Evolutionary conservation across 2,113 vertebrate genomes (phyloP).

Genomic region (Clarias batrachus): DNA sequence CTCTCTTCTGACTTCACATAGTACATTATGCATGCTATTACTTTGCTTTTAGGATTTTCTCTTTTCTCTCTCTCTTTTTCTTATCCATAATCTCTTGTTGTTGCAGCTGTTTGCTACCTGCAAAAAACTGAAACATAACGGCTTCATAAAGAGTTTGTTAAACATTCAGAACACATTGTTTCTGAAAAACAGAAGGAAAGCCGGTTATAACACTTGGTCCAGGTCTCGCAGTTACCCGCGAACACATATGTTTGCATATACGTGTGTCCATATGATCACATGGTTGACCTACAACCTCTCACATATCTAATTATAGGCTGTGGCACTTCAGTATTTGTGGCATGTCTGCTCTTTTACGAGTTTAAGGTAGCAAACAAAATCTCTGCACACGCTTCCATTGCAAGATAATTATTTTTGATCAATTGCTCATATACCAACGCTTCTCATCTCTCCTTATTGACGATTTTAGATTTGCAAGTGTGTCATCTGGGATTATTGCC

Average conservation of each 20-base stretch:
- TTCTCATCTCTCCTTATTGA: background rate
- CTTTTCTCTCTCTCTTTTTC: background rate
- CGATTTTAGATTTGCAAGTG: conserved; percentile 6
- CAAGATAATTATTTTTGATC: background rate
- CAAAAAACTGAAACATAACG: background rate
- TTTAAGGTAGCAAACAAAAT: conserved; percentile 32
- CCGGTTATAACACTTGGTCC: background rate
- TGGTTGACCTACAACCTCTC: conserved; percentile 31
- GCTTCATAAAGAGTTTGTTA: background rate
- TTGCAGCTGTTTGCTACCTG: conserved; percentile 28
- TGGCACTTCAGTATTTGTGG: conserved; percentile 28
- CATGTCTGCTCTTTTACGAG: conserved; percentile 34
- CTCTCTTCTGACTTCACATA: background rate
- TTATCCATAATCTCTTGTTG: conserved; percentile 14
- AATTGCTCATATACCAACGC: conserved; percentile 2
- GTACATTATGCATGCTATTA: conserved; percentile 11
- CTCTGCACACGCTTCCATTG: conserved; percentile 27
- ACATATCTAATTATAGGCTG: conserved; percentile 51
- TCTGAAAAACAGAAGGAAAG: background rate
- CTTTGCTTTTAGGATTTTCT: background rate
- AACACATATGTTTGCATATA: background rate
- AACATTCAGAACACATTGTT: background rate
- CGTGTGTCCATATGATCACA: background rate
- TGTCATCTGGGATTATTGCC: background rate
- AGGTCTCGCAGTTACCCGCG: background rate